Percentiles rank a stretch among this genome's conserved stretches.
phyloP scores from a whole-genome alignment of 2,888 invertebrate genomes.

The Synanthedon formicaeformis region DNA sequence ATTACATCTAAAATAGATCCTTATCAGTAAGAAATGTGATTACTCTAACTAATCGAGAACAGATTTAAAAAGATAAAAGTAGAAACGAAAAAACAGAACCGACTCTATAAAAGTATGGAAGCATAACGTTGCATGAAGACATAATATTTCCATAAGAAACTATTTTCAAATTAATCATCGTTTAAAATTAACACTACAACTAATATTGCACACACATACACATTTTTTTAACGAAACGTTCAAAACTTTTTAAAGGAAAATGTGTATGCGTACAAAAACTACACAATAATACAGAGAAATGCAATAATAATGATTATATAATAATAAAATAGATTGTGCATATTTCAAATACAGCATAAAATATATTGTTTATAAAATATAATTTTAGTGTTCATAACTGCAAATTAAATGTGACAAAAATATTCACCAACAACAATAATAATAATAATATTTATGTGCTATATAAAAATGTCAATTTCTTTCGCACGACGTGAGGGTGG shows the following conservation, averaged over 20 bases:
- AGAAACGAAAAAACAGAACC: conserved; percentile 33
- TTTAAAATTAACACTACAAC: conserved; percentile 52
- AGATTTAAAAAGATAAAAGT: conserved; percentile 18
- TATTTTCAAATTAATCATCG: too few species aligned
- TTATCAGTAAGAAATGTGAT: conserved; percentile 58
- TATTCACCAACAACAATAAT: conserved; percentile 28
- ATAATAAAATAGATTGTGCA: conserved; percentile 44
- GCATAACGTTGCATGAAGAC: conserved; percentile 16
- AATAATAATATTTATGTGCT: conserved; percentile 23
- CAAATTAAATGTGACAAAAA: conserved; percentile 53
- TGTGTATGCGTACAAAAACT: conserved; percentile 67
- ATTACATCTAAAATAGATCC: conserved; percentile 45
- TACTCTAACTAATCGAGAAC: conserved; percentile 55
- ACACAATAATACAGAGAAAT: conserved; percentile 54
- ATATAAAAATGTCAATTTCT: conserved; percentile 1
- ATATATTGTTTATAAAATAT: conserved; percentile 62
- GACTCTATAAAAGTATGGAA: conserved; percentile 54
- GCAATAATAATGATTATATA: conserved; percentile 44
- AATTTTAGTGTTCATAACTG: conserved; percentile 57
- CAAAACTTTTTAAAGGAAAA: conserved; percentile 38
- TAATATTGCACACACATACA: conserved; percentile 73
- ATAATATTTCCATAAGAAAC: too few species aligned
- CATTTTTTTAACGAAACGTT: conserved; percentile 52
- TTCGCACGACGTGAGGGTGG: too few species aligned
- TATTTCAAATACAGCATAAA: conserved; percentile 61